Conservation (phyloP, 64 coral and sea anemone species). For the Pocillopora verrucosa region DNA sequence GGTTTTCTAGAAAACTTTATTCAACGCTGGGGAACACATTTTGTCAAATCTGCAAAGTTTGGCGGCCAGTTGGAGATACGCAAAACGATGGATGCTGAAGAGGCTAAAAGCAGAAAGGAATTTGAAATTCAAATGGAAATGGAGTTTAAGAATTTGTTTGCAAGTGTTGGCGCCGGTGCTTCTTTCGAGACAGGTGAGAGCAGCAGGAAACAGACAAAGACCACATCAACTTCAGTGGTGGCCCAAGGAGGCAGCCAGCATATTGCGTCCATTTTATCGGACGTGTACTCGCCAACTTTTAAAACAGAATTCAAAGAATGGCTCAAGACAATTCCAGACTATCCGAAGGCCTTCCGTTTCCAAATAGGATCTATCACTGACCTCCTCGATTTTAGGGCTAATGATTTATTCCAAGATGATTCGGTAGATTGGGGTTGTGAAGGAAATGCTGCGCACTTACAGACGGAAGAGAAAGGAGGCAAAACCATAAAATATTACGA, state of each 20-base stretch:
- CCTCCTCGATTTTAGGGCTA: slow-evolving; percentile 41
- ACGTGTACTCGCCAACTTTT: slow-evolving; percentile 49
- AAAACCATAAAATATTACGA: neutral
- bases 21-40: slow-evolving; percentile 59
- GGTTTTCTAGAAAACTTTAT: slow-evolving; percentile 10
- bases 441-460: neutral
- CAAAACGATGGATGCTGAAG: neutral
- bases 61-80: slow-evolving; percentile 26
- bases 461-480: neutral
- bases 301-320: slow-evolving; percentile 46
- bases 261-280: slow-evolving; percentile 45
- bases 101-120: neutral
- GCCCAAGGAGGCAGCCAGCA: slow-evolving; percentile 41
- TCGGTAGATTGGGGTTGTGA: neutral
- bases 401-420: slow-evolving; percentile 41
- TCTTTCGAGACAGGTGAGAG: neutral
- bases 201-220: neutral
- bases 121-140: slow-evolving; percentile 18
- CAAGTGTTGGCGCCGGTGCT: slow-evolving; percentile 38
- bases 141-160: slow-evolving; percentile 50
- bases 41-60: slow-evolving; percentile 53
- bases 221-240: slow-evolving; percentile 31
- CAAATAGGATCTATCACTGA: slow-evolving; percentile 26
- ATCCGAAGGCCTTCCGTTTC: slow-evolving; percentile 52
- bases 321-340: slow-evolving; percentile 26